Evolutionary conservation across 2,888 invertebrate species (phyloP).

Genomic region (Bembecia ichneumoniformis): DNA sequence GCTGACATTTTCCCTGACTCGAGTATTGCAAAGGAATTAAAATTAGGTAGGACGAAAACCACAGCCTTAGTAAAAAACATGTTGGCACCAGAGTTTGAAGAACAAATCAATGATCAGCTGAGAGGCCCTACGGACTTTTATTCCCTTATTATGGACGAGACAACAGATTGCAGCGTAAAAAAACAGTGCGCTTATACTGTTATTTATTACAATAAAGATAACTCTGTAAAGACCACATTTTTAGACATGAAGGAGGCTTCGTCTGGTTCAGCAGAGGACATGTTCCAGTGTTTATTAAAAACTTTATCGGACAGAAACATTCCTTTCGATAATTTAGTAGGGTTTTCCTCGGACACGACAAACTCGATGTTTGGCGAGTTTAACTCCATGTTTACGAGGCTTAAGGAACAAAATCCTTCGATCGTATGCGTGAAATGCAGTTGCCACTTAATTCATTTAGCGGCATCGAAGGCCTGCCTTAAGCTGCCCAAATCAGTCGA

Average conservation of each 20-base stretch:
- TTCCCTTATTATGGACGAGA: conserved; percentile 12
- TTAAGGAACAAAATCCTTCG: conserved; percentile 13
- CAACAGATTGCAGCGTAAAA: conserved; percentile 8
- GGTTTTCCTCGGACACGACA: conserved; percentile 23
- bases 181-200: conserved; percentile 10
- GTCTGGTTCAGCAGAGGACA: conserved; percentile 9
- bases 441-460: conserved; percentile 28
- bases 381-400: conserved; percentile 9
- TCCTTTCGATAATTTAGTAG: conserved; percentile 16
- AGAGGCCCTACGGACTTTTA: conserved; percentile 3
- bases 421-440: conserved; percentile 28
- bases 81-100: not conserved
- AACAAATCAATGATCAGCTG: not conserved
- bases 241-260: conserved; percentile 13
- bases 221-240: conserved; percentile 7
- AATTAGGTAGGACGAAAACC: conserved; percentile 2
- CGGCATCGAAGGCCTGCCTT: conserved; percentile 26
- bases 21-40: conserved; percentile 1
- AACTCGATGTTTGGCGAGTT: conserved; percentile 23
- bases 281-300: conserved; percentile 9
- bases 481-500: conserved; percentile 21
- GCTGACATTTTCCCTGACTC: conserved; percentile 3
- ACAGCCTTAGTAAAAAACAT: conserved; percentile 3
- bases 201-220: conserved; percentile 1
- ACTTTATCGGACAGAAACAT: conserved; percentile 14